Evolutionary conservation across 35 echinoderm and acorn worm genomes (phyloP).

Genomic region (Ophiothrix spiculata): DNA sequence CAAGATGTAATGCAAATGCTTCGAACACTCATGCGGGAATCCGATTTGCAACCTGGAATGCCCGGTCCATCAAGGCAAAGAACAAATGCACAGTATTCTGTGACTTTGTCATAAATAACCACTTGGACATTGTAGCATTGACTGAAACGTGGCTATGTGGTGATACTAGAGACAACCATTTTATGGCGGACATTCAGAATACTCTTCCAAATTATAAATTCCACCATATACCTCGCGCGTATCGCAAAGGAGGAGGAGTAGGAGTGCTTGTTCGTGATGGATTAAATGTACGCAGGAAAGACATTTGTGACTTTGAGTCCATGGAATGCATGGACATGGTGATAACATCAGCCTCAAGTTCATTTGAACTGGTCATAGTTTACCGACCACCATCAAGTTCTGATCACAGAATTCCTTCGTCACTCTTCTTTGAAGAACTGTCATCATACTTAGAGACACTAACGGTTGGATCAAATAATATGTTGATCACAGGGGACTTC

Average conservation of each 20-base stretch:
- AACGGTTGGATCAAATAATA: neutral
- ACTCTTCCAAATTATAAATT: neutral
- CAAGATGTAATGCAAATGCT: too few relatives aligned
- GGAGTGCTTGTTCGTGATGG: neutral
- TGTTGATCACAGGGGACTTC: neutral
- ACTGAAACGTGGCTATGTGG: neutral
- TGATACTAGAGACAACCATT: neutral
- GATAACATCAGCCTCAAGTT: neutral
- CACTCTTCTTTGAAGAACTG: neutral
- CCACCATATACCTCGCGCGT: neutral
- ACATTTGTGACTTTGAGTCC: neutral
- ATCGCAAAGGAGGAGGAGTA: neutral
- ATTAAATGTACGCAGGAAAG: neutral
- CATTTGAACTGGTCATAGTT: neutral
- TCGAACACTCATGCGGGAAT: too few relatives aligned
- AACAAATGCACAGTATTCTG: constrained; percentile 9
- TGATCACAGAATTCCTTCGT: neutral
- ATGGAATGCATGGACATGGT: neutral
- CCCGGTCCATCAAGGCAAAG: neutral
- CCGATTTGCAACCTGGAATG: neutral
- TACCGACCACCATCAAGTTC: neutral
- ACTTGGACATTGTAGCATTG: neutral
- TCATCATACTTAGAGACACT: neutral
- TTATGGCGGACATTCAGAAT: neutral
- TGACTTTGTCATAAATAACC: neutral